A percentile compares a stretch with the other conserved stretches of the same genome.
Conservation (phyloP, 2,113 vertebrate species). For the Megalops atlanticus region DNA sequence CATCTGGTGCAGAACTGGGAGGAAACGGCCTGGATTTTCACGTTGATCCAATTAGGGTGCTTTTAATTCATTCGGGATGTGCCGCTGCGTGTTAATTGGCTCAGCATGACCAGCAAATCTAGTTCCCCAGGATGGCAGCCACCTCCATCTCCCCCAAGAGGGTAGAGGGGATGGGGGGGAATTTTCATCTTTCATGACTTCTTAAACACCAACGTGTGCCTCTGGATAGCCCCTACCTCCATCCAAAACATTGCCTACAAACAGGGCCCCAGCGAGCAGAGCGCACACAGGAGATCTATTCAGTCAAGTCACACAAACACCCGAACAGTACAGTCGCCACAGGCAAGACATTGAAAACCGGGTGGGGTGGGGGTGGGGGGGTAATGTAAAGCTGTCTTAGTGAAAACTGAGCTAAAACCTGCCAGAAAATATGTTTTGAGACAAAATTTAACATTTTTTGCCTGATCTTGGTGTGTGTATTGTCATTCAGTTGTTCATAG, state of each 20-base stretch:
- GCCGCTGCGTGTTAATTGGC: slow-evolving; percentile 76
- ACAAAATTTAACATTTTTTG: slow-evolving; percentile 29
- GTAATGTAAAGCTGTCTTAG: slow-evolving; percentile 21
- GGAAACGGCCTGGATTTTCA: slow-evolving; percentile 74
- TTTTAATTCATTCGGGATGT: slow-evolving; percentile 80
- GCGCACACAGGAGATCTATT: slow-evolving; percentile 22
- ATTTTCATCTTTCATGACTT: slow-evolving; percentile 20
- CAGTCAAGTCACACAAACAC: slow-evolving; percentile 22
- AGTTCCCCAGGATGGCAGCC: slow-evolving; percentile 53
- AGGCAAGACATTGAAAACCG: slow-evolving; percentile 45
- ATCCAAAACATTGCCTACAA: background rate
- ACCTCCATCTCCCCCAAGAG: slow-evolving; percentile 40
- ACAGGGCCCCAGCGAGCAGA: background rate
- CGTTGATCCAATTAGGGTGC: slow-evolving; percentile 75
- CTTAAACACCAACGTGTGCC: slow-evolving; percentile 14
- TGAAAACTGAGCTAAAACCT: slow-evolving; percentile 34
- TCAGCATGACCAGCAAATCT: slow-evolving; percentile 73
- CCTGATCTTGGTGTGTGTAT: slow-evolving; percentile 33
- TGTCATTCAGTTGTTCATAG: slow-evolving; percentile 33
- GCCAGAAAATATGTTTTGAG: slow-evolving; percentile 39
- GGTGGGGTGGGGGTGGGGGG: no score
- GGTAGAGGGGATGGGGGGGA: slow-evolving; percentile 9
- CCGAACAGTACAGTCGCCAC: slow-evolving; percentile 36
- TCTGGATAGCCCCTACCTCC: slow-evolving; percentile 5
- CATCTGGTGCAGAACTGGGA: slow-evolving; percentile 73